Evolutionary conservation across 2,797 vertebrate genomes (phyloP).

Genomic region (Peromyscus nudipes): DNA sequence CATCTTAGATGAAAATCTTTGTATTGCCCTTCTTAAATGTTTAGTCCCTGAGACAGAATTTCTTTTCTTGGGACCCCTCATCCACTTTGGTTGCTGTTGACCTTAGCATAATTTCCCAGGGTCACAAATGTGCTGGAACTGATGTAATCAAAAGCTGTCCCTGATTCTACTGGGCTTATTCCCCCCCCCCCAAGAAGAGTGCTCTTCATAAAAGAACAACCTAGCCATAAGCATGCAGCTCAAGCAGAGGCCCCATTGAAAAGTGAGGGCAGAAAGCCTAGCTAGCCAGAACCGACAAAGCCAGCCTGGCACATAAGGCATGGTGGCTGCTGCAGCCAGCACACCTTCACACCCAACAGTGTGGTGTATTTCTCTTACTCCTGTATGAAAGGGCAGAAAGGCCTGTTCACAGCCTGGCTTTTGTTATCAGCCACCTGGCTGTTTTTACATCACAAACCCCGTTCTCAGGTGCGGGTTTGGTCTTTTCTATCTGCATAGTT

Average conservation of each 20-base stretch:
- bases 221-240: background rate
- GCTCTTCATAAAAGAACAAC: background rate
- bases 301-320: constrained; percentile 37
- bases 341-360: constrained; percentile 18
- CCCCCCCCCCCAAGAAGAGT: background rate
- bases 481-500: background rate
- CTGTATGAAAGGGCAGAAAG: background rate
- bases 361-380: constrained; percentile 24
- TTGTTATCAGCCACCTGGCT: constrained; percentile 59
- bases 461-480: background rate
- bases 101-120: background rate
- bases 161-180: background rate
- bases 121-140: background rate
- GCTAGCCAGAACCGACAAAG: constrained; percentile 53
- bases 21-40: background rate
- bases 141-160: background rate
- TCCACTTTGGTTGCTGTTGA: background rate
- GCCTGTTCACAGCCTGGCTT: constrained; percentile 49
- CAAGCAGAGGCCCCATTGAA: background rate
- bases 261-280: background rate
- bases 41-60: background rate
- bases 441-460: constrained; percentile 25
- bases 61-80: background rate
- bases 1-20: constrained; percentile 32
- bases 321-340: constrained; percentile 30